A percentile compares a stretch with the other conserved stretches of the same genome.
These are phyloP conservation scores for Coremacera marginata DNA, from an alignment of 2,888 invertebrate genomes.

Conservation along the genomic window DNA sequence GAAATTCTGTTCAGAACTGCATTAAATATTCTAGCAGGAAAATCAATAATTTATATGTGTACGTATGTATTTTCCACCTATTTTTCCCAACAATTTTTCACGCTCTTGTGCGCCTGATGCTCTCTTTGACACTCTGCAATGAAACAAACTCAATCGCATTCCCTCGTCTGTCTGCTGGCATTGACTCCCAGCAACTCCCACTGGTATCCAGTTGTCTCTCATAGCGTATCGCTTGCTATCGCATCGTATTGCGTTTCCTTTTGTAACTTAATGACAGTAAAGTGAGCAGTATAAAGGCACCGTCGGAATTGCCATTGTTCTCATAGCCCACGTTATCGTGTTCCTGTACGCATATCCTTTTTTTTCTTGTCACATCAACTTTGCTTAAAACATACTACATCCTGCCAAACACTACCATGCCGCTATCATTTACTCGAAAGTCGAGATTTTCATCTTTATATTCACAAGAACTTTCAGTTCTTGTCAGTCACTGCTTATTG, in stretches of 20 bases:
- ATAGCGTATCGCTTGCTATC: conserved; percentile 3
- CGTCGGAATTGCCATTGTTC: neutral
- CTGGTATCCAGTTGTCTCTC: neutral
- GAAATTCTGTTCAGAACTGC: neutral
- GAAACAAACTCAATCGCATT: neutral
- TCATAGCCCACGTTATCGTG: neutral
- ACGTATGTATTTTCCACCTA: neutral
- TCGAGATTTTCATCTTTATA: no score
- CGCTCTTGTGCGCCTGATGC: neutral
- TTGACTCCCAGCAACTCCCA: neutral
- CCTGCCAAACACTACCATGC: no score
- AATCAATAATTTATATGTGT: conserved; percentile 35
- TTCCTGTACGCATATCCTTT: neutral
- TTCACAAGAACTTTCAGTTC: no score
- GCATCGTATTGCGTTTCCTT: conserved; percentile 16
- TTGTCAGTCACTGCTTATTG: neutral
- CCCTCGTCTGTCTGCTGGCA: neutral
- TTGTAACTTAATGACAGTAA: conserved; percentile 11
- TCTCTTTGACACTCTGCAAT: neutral
- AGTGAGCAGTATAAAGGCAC: neutral
- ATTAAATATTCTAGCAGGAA: conserved; percentile 19
- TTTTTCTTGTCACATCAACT: neutral
- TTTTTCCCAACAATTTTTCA: neutral
- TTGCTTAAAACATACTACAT: neutral
- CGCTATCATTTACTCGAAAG: no score